Percentiles rank a stretch among this genome's conserved stretches.
Evolutionary conservation across 2,113 vertebrate genomes (phyloP).

Genomic region (Crotalus tigris): DNA sequence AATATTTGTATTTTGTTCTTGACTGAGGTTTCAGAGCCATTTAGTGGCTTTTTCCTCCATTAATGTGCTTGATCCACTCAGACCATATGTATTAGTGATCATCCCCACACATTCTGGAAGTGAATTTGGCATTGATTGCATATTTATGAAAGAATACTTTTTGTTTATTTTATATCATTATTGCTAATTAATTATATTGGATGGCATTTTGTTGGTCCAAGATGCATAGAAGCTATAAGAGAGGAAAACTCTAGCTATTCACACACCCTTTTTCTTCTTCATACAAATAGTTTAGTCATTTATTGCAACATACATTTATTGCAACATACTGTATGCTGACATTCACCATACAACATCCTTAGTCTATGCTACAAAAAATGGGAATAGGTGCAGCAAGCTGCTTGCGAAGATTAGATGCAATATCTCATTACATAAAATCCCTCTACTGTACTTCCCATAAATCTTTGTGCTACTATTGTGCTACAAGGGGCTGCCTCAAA

Average conservation of each 20-base stretch:
- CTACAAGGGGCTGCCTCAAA: background rate
- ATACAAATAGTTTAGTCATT: background rate
- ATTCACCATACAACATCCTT: background rate
- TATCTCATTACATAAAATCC: background rate
- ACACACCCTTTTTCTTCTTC: background rate
- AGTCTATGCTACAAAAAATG: background rate
- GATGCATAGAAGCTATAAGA: background rate
- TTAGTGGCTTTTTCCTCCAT: background rate
- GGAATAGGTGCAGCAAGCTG: background rate
- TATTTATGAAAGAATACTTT: background rate
- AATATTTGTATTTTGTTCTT: background rate
- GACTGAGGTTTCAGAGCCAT: background rate
- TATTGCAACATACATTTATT: too few relatives aligned
- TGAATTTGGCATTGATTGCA: background rate
- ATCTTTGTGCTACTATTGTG: background rate
- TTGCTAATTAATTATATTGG: background rate
- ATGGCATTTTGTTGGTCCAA: background rate
- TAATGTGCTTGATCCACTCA: background rate
- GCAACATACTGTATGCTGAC: background rate
- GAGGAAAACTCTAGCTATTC: background rate
- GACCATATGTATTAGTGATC: background rate
- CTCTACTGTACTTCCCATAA: too few relatives aligned
- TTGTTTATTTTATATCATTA: background rate
- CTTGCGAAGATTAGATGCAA: background rate
- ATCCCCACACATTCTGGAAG: background rate